phyloP scores from a whole-genome alignment of 2,113 vertebrate genomes.

The Trematocara marginatum region DNA sequence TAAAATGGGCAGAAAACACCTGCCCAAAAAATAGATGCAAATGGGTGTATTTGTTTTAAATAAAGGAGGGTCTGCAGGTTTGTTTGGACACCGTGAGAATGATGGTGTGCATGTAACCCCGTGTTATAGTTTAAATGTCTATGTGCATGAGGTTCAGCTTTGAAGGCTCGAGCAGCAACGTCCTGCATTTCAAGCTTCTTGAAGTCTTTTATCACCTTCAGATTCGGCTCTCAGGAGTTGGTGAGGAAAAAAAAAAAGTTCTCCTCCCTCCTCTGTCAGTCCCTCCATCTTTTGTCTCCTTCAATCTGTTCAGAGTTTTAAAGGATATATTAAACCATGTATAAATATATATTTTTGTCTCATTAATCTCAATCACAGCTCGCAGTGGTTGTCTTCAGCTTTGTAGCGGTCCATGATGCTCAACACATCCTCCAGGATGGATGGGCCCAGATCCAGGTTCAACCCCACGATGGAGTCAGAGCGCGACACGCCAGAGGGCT shows the following conservation, averaged over 20 bases:
- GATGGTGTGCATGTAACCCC: background rate
- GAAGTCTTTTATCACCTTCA: background rate
- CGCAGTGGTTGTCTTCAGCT: slow-evolving; percentile 54
- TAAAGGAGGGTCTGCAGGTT: background rate
- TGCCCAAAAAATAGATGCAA: background rate
- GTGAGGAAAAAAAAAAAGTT: background rate
- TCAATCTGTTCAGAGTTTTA: background rate
- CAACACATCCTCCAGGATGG: slow-evolving; percentile 79
- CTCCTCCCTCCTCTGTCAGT: background rate
- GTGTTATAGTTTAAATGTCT: background rate
- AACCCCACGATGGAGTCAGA: slow-evolving; percentile 69
- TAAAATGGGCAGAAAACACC: background rate
- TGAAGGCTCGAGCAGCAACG: slow-evolving; percentile 6
- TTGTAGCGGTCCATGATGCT: slow-evolving; percentile 82
- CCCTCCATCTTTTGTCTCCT: background rate
- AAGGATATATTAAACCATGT: background rate
- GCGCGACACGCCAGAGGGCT: slow-evolving; percentile 28
- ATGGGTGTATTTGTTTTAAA: background rate
- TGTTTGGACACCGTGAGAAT: background rate
- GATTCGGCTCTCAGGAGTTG: background rate
- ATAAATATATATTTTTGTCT: slow-evolving; percentile 11
- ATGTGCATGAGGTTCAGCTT: background rate
- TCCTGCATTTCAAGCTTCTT: background rate
- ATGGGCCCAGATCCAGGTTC: slow-evolving; percentile 78
- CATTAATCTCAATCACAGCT: slow-evolving; percentile 44